phyloP scores from a whole-genome alignment of 2,888 invertebrate species.

The Tineola bisselliella region DNA sequence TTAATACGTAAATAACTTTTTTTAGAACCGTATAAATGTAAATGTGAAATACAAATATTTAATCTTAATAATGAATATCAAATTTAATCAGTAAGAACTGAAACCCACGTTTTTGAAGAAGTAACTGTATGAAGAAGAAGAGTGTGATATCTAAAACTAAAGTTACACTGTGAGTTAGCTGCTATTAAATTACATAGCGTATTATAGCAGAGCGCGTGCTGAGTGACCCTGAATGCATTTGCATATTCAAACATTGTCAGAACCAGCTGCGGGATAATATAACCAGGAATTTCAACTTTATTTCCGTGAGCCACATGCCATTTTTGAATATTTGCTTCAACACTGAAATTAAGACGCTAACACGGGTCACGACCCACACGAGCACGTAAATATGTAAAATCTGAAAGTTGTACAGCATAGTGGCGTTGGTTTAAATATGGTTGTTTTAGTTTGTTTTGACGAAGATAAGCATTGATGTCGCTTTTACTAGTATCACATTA shows the following conservation, averaged over 20 bases:
- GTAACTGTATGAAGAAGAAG: no score
- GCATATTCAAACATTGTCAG: slow-evolving; percentile 12
- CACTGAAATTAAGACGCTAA: slow-evolving; percentile 3
- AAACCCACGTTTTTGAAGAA: no score
- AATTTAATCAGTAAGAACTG: no score
- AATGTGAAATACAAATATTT: no score
- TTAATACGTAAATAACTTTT: no score
- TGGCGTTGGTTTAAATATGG: not conserved
- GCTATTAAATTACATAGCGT: slow-evolving; percentile 1
- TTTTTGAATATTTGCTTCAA: not conserved
- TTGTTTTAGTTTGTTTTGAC: not conserved
- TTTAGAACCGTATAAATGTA: no score
- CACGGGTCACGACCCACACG: not conserved
- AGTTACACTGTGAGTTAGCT: not conserved
- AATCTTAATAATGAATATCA: no score
- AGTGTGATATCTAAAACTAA: no score
- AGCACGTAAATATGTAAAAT: slow-evolving; percentile 7
- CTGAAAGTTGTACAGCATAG: not conserved
- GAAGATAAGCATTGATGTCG: no score
- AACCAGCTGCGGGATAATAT: not conserved
- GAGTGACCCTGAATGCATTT: slow-evolving; percentile 14
- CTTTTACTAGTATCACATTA: no score
- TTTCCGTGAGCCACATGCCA: not conserved
- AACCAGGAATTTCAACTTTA: not conserved
- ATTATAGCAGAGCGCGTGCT: not conserved